These are phyloP conservation scores for Macropodus opercularis DNA, from an alignment of 2,797 vertebrate genomes.

Conservation along the genomic window DNA sequence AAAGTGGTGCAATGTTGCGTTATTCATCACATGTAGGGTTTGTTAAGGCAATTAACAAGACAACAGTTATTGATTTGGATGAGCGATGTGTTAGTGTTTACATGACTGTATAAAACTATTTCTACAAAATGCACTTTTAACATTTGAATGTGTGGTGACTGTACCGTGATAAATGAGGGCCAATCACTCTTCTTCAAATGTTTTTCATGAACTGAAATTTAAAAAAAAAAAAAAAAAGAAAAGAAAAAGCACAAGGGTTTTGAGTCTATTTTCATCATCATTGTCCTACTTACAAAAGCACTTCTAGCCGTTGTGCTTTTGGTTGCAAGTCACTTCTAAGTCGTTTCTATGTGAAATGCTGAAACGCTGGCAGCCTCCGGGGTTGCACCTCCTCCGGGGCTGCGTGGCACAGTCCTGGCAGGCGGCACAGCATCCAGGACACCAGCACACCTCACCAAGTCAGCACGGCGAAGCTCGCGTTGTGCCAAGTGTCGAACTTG, in stretches of 20 bases:
- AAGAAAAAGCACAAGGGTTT: conserved; percentile 54
- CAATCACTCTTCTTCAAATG: conserved; percentile 40
- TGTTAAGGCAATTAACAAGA: conserved; percentile 15
- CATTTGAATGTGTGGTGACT: conserved; percentile 50
- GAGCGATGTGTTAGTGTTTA: conserved; percentile 51
- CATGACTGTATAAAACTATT: conserved; percentile 21
- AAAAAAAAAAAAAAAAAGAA: conserved; percentile 34
- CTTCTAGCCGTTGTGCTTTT: conserved; percentile 72
- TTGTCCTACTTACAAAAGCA: conserved; percentile 66
- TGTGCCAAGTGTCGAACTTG: conserved; percentile 38
- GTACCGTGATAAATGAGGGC: conserved; percentile 76
- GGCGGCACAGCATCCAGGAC: conserved; percentile 23
- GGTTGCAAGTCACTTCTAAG: conserved; percentile 55
- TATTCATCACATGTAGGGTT: conserved; percentile 9
- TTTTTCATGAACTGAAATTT: conserved; percentile 36
- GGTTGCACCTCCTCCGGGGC: conserved; percentile 10
- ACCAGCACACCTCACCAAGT: conserved; percentile 18
- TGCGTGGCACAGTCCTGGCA: conserved; percentile 33
- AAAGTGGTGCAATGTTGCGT: conserved; percentile 16
- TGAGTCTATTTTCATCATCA: conserved; percentile 45
- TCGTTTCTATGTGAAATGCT: conserved; percentile 45
- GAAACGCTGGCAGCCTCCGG: conserved; percentile 27
- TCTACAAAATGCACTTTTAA: conserved; percentile 19
- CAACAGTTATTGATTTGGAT: not conserved
- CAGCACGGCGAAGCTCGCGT: conserved; percentile 19